These are phyloP conservation scores for Drosophila nigritarsus DNA, from an alignment of 2,888 invertebrate species.

Conservation along the genomic window DNA sequence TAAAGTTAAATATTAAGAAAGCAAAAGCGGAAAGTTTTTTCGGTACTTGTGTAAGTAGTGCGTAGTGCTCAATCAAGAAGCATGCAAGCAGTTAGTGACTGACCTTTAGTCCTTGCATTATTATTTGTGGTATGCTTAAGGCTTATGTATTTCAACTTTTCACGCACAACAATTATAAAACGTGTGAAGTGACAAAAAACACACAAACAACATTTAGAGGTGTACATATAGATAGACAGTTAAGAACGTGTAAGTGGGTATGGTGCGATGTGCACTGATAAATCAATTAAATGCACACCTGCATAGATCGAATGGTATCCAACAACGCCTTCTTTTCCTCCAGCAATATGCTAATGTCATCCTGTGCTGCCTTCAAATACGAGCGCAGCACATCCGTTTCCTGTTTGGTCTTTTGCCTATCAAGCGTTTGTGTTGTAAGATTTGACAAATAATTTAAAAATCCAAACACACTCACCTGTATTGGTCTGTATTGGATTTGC, in stretches of 20 bases:
- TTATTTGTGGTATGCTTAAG: slow-evolving; percentile 78
- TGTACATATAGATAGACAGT: slow-evolving; percentile 46
- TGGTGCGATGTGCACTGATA: not conserved
- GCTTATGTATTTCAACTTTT: slow-evolving; percentile 72
- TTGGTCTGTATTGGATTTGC: slow-evolving; percentile 86
- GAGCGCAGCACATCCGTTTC: slow-evolving; percentile 88
- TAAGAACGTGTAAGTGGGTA: slow-evolving; percentile 28
- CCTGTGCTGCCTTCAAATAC: slow-evolving; percentile 89
- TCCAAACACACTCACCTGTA: slow-evolving; percentile 83
- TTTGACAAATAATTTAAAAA: not conserved
- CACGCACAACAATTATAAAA: slow-evolving; percentile 57
- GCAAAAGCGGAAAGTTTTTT: not conserved
- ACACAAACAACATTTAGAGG: slow-evolving; percentile 59
- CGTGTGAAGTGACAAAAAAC: slow-evolving; percentile 49
- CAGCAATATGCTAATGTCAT: slow-evolving; percentile 89
- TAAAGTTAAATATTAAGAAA: not conserved
- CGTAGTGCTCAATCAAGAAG: slow-evolving; percentile 23
- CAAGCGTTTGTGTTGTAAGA: not conserved
- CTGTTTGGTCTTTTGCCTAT: slow-evolving; percentile 85
- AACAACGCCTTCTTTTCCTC: slow-evolving; percentile 91
- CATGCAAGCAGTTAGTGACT: slow-evolving; percentile 68
- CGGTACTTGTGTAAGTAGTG: slow-evolving; percentile 13
- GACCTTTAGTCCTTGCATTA: slow-evolving; percentile 82
- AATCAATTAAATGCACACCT: slow-evolving; percentile 85
- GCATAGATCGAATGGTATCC: slow-evolving; percentile 89